These are phyloP conservation scores for Bambusicola thoracicus DNA, from an alignment of 2,113 vertebrate species.

Conservation along the genomic window DNA sequence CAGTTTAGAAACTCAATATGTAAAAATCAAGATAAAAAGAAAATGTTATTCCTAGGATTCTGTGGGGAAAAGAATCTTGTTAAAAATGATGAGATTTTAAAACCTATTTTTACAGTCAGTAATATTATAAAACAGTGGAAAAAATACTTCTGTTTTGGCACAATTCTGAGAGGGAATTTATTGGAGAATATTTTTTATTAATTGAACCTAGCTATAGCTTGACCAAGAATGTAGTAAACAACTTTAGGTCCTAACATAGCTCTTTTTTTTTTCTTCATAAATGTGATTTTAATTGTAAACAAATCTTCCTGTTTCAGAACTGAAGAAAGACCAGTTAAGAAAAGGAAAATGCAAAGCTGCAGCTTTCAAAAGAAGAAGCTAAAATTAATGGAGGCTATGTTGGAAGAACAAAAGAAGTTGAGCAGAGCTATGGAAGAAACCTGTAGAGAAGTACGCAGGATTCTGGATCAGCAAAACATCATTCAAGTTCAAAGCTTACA, in stretches of 20 bases:
- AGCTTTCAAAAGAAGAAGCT: slow-evolving; percentile 90
- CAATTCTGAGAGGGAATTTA: neutral
- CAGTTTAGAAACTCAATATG: neutral
- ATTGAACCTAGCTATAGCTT: neutral
- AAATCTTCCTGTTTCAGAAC: slow-evolving; percentile 79
- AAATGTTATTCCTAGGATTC: neutral
- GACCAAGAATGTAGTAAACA: neutral
- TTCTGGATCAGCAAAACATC: slow-evolving; percentile 95
- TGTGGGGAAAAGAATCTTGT: neutral
- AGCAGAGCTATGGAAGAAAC: slow-evolving; percentile 92
- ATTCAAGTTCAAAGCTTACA: slow-evolving; percentile 95
- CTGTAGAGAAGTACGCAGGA: slow-evolving; percentile 90
- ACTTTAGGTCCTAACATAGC: neutral
- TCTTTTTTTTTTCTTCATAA: neutral
- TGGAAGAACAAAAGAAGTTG: slow-evolving; percentile 90
- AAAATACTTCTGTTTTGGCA: neutral
- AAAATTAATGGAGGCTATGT: slow-evolving; percentile 91
- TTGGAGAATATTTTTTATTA: neutral
- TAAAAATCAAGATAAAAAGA: neutral
- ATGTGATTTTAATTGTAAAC: slow-evolving; percentile 19
- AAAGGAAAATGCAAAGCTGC: slow-evolving; percentile 80
- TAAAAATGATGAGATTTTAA: neutral
- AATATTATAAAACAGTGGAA: neutral
- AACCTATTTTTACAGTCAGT: neutral
- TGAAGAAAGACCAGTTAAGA: slow-evolving; percentile 83